These are phyloP conservation scores for Petrocephalus microphthalmus DNA, from an alignment of 2,113 vertebrate genomes.

Conservation along the genomic window DNA sequence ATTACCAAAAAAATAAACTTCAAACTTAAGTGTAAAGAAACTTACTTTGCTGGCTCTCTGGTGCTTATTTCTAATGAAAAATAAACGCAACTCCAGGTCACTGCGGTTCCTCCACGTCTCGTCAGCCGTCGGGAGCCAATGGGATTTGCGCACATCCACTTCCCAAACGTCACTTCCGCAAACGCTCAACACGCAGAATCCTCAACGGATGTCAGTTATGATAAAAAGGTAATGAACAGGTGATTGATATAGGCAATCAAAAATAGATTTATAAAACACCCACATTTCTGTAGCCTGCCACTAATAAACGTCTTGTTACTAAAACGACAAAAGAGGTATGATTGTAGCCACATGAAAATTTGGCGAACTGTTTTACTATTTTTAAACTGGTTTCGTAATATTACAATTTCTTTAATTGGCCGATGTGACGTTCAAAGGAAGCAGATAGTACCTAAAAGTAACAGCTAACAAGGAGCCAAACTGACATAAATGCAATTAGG, in stretches of 20 bases:
- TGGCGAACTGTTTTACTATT: neutral
- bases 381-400: neutral
- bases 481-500: neutral
- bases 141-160: neutral
- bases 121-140: neutral
- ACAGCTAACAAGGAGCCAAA: neutral
- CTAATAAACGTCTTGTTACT: neutral
- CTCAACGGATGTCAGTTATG: neutral
- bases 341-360: neutral
- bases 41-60: neutral
- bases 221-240: neutral
- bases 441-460: neutral
- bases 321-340: neutral
- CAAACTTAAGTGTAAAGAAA: neutral
- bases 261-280: neutral
- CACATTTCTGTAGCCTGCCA: neutral
- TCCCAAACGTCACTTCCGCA: neutral
- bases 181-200: neutral
- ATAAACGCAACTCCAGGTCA: neutral
- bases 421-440: neutral
- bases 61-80: neutral
- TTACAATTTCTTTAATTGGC: neutral
- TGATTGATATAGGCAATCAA: neutral
- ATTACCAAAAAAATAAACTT: neutral
- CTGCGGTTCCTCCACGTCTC: slow-evolving; percentile 50